phyloP scores from a whole-genome alignment of 2,797 vertebrate species.

The Danio tinwini region DNA sequence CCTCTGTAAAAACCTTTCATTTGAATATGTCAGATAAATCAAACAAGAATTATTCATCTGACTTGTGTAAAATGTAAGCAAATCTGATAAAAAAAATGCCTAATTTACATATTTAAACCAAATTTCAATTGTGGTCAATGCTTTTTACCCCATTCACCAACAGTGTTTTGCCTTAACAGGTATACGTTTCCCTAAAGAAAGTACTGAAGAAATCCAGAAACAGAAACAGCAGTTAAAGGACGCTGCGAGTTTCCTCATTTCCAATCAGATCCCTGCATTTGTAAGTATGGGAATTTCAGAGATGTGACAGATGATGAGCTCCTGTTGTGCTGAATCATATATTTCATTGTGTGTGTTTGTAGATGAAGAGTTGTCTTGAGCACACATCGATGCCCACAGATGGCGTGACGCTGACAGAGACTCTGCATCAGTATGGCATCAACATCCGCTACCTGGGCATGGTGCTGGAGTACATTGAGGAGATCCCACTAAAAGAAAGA shows the following conservation, averaged over 20 bases:
- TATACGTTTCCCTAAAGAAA: conserved; percentile 85
- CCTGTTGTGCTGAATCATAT: not conserved
- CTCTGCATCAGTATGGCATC: conserved; percentile 90
- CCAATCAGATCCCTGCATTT: conserved; percentile 90
- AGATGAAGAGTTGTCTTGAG: conserved; percentile 91
- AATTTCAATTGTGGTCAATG: too few relatives aligned
- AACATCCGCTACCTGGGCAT: conserved; percentile 92
- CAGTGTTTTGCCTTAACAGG: conserved; percentile 69
- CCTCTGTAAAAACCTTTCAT: too few relatives aligned
- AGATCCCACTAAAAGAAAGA: conserved; percentile 77
- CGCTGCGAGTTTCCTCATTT: conserved; percentile 87
- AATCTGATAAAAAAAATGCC: too few relatives aligned
- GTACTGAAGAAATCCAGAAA: conserved; percentile 82
- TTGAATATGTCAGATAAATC: too few relatives aligned
- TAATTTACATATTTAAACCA: too few relatives aligned
- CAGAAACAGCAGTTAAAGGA: conserved; percentile 91
- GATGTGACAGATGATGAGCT: not conserved
- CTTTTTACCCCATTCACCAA: too few relatives aligned
- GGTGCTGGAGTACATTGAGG: conserved; percentile 81
- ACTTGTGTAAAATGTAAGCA: too few relatives aligned
- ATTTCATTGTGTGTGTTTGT: conserved; percentile 24
- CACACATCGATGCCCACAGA: conserved; percentile 88
- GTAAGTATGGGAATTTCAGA: conserved; percentile 75
- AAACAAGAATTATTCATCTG: too few relatives aligned
- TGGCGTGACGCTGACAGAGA: conserved; percentile 85